phyloP scores from a whole-genome alignment of 2,888 invertebrate genomes.

The Tachina grossa region DNA sequence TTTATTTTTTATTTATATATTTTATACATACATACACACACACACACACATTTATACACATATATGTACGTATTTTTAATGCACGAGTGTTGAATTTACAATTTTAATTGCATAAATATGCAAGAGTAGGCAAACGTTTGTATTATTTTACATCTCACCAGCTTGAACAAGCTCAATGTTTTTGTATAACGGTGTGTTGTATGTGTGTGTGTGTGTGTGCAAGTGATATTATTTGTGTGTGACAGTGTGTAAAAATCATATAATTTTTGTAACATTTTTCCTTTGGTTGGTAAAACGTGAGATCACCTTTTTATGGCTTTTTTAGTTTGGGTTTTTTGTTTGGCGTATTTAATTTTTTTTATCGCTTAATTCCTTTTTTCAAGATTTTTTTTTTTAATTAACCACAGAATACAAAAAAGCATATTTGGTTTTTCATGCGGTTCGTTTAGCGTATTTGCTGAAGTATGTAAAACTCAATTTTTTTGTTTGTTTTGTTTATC shows the following conservation, averaged over 20 bases:
- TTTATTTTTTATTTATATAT: constrained; percentile 43
- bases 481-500: background rate
- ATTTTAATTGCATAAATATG: constrained; percentile 81
- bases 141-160: constrained; percentile 48
- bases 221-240: constrained; percentile 14
- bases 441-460: background rate
- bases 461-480: background rate
- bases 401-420: background rate
- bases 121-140: constrained; percentile 73
- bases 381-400: constrained; percentile 1
- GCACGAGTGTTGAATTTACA: constrained; percentile 77
- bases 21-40: background rate
- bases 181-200: background rate
- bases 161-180: constrained; percentile 15
- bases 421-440: background rate
- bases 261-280: constrained; percentile 56
- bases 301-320: constrained; percentile 68
- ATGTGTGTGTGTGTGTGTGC: background rate
- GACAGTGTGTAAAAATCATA: constrained; percentile 50
- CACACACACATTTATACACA: background rate
- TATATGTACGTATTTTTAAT: constrained; percentile 47
- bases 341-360: constrained; percentile 52
- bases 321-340: constrained; percentile 57
- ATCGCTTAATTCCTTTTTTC: constrained; percentile 16
- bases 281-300: constrained; percentile 64